Base-by-base conservation (phyloP, 2,888 invertebrate species). In the Sacculina carcini region DNA sequence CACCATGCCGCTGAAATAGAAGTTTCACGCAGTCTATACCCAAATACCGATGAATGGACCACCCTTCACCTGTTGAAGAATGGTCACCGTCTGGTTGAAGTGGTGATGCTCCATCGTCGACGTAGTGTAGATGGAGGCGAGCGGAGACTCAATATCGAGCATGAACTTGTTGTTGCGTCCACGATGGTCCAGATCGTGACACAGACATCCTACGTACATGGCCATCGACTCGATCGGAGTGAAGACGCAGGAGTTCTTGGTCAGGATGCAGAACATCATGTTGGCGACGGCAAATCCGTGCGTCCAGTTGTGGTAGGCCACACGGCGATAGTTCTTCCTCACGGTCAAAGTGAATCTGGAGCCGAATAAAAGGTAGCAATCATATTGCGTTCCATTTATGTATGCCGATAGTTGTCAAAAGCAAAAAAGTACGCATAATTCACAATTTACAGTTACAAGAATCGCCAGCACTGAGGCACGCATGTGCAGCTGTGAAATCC, bases 251-350 rank as follows among this genome's bases (percentile, higher is more conserved):
- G 67, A 63, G 32, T 71, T 65, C 49, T 69, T 69, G 63, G 78
- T 78, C 50, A 83, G 67, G 47, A 82, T 75, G 3, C 75, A 73
- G 61, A 78, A 83, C 75, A 82, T 81, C 19, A 79, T 74, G 60
- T 85, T 81, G 2, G 84, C 83, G 0, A 85, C 85, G 0, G 82
- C 76, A 71, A 84, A 85, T 0, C 81, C 85, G 61, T 86, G 85
- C 24, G 78, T 77, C 76, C 84, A 86, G 63, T 85, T 86, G 63
- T 86, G 85, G 62, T 85, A 85, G 0, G 83, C 80, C 1, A 84
- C 82, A 28, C 75, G 68, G 9, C 85, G 69, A 62, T 86, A 85
- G 66, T 85, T 85, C 64, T 83, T 85, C 61, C 76, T 74, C 3
- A 85, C 83, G 0, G 84, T 85, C 58, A 85, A 62, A 2, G 78